Conservation (phyloP, 2,113 vertebrate genomes). For the Morone chrysops region DNA sequence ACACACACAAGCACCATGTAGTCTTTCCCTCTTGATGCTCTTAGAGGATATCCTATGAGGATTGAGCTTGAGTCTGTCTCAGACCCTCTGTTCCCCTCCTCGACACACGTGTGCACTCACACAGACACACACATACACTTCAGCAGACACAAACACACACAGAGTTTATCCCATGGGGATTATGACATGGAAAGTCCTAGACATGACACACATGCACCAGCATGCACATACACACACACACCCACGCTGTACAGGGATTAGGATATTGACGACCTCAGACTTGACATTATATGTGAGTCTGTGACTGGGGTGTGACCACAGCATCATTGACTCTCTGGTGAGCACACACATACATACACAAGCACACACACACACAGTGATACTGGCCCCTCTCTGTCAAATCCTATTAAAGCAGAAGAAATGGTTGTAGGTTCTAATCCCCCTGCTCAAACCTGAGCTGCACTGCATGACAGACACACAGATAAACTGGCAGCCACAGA, state of each 20-base stretch:
- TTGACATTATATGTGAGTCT: constrained; percentile 46
- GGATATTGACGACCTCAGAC: constrained; percentile 45
- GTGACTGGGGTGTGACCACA: constrained; percentile 36
- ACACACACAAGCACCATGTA: constrained; percentile 7
- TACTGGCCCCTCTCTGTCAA: constrained; percentile 67
- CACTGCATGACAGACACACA: constrained; percentile 55
- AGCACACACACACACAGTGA: constrained; percentile 19
- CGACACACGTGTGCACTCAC: neutral
- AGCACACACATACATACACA: constrained; percentile 11
- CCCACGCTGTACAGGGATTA: constrained; percentile 35
- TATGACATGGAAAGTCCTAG: constrained; percentile 60
- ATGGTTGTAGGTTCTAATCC: constrained; percentile 72
- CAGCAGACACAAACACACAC: constrained; percentile 35
- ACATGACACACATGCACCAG: constrained; percentile 21
- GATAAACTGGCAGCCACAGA: constrained; percentile 32
- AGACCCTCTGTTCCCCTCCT: constrained; percentile 37
- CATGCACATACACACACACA: constrained; percentile 12
- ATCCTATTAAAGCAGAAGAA: constrained; percentile 70
- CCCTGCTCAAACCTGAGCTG: constrained; percentile 61
- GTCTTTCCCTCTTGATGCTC: constrained; percentile 47
- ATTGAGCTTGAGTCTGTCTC: constrained; percentile 41
- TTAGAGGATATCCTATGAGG: constrained; percentile 52
- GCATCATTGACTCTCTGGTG: neutral
- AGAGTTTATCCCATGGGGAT: constrained; percentile 61
- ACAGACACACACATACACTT: constrained; percentile 18